Conservation (phyloP, 2,113 vertebrate species). For the Hoplias malabaricus region DNA sequence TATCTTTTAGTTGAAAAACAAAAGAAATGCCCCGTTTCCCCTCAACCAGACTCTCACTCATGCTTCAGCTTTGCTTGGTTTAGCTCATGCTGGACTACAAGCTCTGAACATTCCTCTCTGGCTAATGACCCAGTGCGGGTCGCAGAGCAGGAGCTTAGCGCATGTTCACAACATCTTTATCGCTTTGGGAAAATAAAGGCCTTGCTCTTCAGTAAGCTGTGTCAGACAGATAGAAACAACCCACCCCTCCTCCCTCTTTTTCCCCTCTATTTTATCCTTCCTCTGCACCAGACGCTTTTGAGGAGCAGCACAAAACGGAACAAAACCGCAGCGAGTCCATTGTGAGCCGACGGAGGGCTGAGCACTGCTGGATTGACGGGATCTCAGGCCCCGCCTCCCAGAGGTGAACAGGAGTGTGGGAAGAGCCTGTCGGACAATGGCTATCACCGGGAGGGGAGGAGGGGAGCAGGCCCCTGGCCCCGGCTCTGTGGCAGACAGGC, state of each 20-base stretch:
- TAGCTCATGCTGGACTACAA: background rate
- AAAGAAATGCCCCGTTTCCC: background rate
- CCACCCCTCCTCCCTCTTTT: background rate
- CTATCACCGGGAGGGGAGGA: background rate
- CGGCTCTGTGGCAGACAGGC: constrained; percentile 45
- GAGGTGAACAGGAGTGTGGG: constrained; percentile 55
- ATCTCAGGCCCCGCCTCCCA: constrained; percentile 43
- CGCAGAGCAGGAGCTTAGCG: constrained; percentile 21
- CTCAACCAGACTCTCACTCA: background rate
- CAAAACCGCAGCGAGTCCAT: constrained; percentile 41
- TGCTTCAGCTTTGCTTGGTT: background rate
- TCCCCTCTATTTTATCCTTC: background rate
- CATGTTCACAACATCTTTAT: constrained; percentile 30
- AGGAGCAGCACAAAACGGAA: constrained; percentile 42
- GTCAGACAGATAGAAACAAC: background rate
- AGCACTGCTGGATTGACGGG: constrained; percentile 45
- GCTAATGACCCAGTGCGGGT: background rate
- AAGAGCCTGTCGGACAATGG: constrained; percentile 51
- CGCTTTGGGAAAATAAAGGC: background rate
- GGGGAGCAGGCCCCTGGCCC: constrained; percentile 28
- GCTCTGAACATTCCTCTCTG: background rate
- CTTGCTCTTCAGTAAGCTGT: constrained; percentile 4
- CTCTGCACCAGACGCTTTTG: constrained; percentile 46
- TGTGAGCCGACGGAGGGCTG: constrained; percentile 27
- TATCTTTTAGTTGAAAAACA: background rate